Conservation (phyloP, 2,113 vertebrate genomes). For the Coturnix japonica region DNA sequence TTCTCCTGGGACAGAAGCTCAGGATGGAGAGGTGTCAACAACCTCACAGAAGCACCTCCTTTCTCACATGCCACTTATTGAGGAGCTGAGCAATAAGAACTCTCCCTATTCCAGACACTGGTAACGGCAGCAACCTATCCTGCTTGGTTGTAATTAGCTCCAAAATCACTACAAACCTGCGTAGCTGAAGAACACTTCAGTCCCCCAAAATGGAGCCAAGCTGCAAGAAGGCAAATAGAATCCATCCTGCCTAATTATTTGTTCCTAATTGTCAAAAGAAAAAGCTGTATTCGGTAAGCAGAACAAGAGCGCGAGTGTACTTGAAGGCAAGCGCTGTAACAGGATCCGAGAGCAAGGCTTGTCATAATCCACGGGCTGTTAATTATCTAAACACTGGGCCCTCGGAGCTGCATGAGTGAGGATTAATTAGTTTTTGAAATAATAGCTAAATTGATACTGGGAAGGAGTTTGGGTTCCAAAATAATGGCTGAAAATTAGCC, state of each 20-base stretch:
- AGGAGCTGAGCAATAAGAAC: neutral
- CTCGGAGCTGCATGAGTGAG: conserved; percentile 74
- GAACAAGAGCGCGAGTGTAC: conserved; percentile 7
- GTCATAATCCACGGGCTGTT: conserved; percentile 73
- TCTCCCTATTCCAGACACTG: neutral
- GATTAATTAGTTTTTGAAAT: conserved; percentile 83
- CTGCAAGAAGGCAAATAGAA: conserved; percentile 61
- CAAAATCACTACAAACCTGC: conserved; percentile 23
- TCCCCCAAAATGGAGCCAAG: neutral
- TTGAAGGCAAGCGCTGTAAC: conserved; percentile 42
- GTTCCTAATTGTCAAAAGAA: conserved; percentile 77
- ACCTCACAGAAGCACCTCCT: neutral
- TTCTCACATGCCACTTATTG: neutral
- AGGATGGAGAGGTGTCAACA: neutral
- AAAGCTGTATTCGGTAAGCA: conserved; percentile 65
- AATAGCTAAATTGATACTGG: conserved; percentile 77
- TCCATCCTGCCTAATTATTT: conserved; percentile 79
- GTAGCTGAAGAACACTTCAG: conserved; percentile 27
- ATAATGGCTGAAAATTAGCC: conserved; percentile 77
- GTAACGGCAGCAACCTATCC: neutral
- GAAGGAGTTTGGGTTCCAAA: conserved; percentile 67
- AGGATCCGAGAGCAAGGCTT: conserved; percentile 71
- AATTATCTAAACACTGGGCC: conserved; percentile 79
- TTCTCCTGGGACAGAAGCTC: neutral
- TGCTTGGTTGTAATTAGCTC: conserved; percentile 11